phyloP scores from a whole-genome alignment of 2,113 vertebrate genomes.

The Tauraco erythrolophus region DNA sequence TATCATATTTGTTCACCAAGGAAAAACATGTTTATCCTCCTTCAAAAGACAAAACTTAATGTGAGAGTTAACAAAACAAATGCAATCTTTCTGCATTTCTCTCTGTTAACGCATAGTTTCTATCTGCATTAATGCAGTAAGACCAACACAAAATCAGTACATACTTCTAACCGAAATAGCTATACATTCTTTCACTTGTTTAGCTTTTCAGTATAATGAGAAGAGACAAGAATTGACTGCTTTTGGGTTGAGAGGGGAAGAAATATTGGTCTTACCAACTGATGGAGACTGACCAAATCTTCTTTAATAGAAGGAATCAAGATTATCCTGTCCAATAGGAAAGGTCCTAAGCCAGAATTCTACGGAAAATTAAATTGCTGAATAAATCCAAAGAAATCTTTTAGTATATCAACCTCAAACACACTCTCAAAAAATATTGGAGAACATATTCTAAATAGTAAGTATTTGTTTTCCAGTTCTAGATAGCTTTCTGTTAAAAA shows the following conservation, averaged over 20 bases:
- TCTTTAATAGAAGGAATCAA: background rate
- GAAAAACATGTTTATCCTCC: background rate
- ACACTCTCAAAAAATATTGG: background rate
- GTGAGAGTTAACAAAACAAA: background rate
- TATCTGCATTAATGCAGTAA: background rate
- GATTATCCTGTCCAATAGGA: background rate
- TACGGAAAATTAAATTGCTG: background rate
- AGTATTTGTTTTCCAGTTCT: background rate
- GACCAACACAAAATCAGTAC: background rate
- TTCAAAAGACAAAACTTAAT: background rate
- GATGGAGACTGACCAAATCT: background rate
- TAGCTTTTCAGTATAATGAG: background rate
- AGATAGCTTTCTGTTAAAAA: background rate
- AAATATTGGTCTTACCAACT: background rate
- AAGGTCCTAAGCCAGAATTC: background rate
- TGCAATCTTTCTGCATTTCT: background rate
- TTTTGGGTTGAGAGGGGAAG: background rate
- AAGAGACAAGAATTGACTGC: background rate
- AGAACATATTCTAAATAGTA: background rate
- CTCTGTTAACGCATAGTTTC: background rate
- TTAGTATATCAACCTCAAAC: background rate
- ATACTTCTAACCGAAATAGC: background rate
- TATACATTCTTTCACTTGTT: background rate
- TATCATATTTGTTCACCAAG: background rate
- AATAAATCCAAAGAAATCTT: background rate